Evolutionary conservation across 2,797 vertebrate genomes (phyloP).

Genomic region (Tragopan temminckii): DNA sequence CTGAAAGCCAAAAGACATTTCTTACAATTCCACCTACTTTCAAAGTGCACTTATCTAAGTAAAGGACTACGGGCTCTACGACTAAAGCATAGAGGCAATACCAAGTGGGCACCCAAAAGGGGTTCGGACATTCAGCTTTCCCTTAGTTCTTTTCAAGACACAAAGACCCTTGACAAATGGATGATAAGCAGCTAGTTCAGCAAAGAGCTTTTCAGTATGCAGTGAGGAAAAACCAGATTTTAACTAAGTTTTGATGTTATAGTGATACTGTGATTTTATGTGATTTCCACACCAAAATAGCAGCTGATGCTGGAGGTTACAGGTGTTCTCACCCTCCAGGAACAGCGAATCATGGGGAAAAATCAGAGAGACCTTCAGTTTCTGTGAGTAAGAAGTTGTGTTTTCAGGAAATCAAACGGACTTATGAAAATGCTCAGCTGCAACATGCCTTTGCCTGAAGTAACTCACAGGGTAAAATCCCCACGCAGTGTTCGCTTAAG

Average conservation of each 20-base stretch:
- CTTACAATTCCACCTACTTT: not conserved
- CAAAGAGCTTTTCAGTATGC: not conserved
- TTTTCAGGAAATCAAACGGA: not conserved
- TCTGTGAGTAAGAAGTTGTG: fast-evolving
- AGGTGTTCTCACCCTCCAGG: not conserved
- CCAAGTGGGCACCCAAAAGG: not conserved
- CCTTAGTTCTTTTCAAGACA: not conserved
- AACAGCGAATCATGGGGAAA: not conserved
- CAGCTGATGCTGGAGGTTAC: not conserved
- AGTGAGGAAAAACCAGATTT: not conserved
- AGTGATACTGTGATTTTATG: not conserved
- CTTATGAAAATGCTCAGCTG: not conserved
- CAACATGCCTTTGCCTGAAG: not conserved
- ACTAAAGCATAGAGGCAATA: not conserved
- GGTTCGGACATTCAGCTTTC: not conserved
- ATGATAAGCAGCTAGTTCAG: not conserved
- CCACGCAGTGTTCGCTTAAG: not conserved
- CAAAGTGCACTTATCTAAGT: not conserved
- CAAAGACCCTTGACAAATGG: not conserved
- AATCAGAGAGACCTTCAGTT: not conserved
- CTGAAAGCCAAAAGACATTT: not conserved
- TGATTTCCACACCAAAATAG: not conserved
- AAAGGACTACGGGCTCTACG: not conserved
- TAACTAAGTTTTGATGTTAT: not conserved
- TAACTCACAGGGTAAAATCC: not conserved